phyloP scores from a whole-genome alignment of 2,797 vertebrate genomes.

The Okamejei kenojei region DNA sequence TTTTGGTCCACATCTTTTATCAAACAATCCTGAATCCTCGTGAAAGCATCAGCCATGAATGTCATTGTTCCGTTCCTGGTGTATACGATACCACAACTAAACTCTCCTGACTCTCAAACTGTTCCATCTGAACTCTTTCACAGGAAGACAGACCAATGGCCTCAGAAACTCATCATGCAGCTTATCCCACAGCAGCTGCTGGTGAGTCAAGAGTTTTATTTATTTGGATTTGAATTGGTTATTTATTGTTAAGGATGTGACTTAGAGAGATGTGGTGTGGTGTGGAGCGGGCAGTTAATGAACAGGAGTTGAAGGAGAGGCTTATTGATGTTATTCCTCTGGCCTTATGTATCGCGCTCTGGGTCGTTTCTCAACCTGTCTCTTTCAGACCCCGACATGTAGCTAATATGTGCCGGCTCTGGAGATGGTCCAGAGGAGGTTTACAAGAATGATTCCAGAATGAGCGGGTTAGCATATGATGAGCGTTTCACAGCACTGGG shows the following conservation, averaged over 20 bases:
- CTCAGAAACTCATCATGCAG: conserved; percentile 91
- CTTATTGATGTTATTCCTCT: not conserved
- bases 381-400: not conserved
- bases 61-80: no score
- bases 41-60: no score
- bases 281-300: not conserved
- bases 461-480: no score
- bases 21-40: no score
- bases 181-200: conserved; percentile 84
- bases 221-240: not conserved
- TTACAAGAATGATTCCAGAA: no score
- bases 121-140: not conserved
- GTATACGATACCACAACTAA: no score
- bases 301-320: not conserved
- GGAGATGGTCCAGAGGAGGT: no score
- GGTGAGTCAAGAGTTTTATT: conserved; percentile 53
- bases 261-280: not conserved
- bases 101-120: no score
- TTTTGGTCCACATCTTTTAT: no score
- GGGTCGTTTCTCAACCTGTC: not conserved
- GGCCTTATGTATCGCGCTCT: not conserved
- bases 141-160: conserved; percentile 89
- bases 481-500: no score
- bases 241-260: not conserved
- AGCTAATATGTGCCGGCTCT: not conserved